phyloP scores from a whole-genome alignment of 2,797 vertebrate species.

The Rhinella marina region DNA sequence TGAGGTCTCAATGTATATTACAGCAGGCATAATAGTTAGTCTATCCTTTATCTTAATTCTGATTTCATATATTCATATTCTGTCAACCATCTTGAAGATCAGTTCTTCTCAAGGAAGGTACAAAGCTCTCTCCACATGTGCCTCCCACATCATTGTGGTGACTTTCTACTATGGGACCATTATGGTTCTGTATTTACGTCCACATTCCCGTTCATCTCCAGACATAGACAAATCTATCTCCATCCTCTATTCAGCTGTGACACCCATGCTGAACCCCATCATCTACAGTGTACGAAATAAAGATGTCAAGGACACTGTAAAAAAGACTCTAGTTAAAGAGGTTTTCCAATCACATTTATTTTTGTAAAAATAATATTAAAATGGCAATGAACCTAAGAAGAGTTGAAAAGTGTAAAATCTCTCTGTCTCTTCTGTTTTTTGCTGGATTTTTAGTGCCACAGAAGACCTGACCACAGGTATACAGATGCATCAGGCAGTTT shows the following conservation, averaged over 20 bases:
- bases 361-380: neutral
- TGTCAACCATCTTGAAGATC: slow-evolving; percentile 8
- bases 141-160: slow-evolving; percentile 16
- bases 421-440: neutral
- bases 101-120: neutral
- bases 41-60: slow-evolving; percentile 9
- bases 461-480: no score
- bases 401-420: neutral
- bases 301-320: neutral
- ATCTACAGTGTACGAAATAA: slow-evolving; percentile 15
- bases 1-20: neutral
- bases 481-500: no score
- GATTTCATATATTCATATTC: slow-evolving; percentile 25
- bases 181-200: slow-evolving; percentile 13
- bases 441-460: neutral
- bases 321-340: neutral
- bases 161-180: slow-evolving; percentile 6
- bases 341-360: neutral
- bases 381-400: neutral
- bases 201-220: neutral
- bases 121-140: neutral
- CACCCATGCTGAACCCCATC: neutral
- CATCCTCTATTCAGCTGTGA: neutral
- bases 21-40: neutral
- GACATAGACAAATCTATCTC: neutral